Percentiles rank a stretch among this genome's conserved stretches.
Evolutionary conservation across 2,888 invertebrate species (phyloP).

Genomic region (Cosmia trapezina): DNA sequence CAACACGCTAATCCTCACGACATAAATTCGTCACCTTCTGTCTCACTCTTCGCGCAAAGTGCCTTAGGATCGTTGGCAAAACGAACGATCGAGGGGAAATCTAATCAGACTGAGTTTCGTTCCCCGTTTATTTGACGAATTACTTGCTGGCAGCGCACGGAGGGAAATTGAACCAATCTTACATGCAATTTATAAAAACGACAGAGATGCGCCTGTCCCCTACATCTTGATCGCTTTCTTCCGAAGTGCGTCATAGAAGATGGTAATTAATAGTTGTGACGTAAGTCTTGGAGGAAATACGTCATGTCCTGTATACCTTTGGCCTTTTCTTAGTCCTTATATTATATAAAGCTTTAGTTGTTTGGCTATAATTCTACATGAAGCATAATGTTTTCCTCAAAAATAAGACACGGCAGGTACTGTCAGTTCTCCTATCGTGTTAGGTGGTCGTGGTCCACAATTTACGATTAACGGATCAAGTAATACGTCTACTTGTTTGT

Average conservation of each 20-base stretch:
- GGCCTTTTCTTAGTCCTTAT: neutral
- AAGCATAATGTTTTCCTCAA: neutral
- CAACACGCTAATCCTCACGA: conserved; percentile 13
- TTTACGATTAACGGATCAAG: neutral
- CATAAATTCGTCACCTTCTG: conserved; percentile 19
- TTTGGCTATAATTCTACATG: neutral
- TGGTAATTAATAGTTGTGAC: conserved; percentile 29
- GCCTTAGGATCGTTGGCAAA: conserved; percentile 36
- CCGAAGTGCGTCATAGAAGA: conserved; percentile 38
- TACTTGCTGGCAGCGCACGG: conserved; percentile 32
- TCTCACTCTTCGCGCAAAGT: conserved; percentile 19
- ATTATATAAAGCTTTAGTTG: neutral
- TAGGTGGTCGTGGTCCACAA: neutral
- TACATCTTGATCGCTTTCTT: conserved; percentile 27
- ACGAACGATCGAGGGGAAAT: conserved; percentile 53
- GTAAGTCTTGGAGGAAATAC: conserved; percentile 8
- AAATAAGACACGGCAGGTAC: neutral
- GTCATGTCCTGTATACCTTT: conserved; percentile 10
- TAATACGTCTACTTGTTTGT: neutral
- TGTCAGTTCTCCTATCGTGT: neutral
- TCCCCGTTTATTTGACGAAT: conserved; percentile 47
- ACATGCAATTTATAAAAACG: conserved; percentile 40
- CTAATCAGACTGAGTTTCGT: conserved; percentile 50
- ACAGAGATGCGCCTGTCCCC: conserved; percentile 17
- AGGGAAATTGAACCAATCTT: conserved; percentile 31